Conservation (phyloP, 53 echinoderm and acorn worm species). For the Echinometra lucunter region DNA sequence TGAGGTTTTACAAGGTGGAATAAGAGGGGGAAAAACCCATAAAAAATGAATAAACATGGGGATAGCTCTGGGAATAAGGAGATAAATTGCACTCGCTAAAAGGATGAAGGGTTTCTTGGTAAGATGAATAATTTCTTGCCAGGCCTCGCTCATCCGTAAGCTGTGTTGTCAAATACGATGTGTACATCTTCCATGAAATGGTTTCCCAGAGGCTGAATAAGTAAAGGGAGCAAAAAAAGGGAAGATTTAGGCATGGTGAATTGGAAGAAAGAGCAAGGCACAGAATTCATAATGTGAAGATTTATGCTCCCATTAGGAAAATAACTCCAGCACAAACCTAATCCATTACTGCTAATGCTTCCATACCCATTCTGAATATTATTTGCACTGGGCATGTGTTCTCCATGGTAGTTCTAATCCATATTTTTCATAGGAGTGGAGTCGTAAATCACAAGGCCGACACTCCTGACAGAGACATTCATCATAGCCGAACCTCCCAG, state of each 20-base stretch:
- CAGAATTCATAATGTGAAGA: slow-evolving; percentile 2
- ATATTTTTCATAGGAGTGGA: slow-evolving; percentile 15
- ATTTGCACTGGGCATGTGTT: not conserved
- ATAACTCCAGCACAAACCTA: slow-evolving; percentile 21
- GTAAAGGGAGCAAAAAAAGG: not conserved
- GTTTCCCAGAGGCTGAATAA: not conserved
- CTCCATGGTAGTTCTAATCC: not conserved
- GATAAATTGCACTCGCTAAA: not conserved
- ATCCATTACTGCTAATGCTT: slow-evolving; percentile 12
- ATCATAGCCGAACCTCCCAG: not conserved
- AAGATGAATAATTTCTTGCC: not conserved
- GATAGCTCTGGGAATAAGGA: not conserved
- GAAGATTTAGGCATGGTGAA: not conserved
- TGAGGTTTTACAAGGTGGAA: not conserved
- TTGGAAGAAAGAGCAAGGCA: not conserved
- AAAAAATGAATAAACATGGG: not conserved
- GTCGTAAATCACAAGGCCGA: not conserved
- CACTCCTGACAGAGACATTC: not conserved
- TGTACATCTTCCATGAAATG: not conserved
- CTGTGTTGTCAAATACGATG: not conserved
- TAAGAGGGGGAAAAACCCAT: not conserved
- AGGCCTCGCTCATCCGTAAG: not conserved
- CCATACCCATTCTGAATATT: not conserved
- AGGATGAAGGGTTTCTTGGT: not conserved
- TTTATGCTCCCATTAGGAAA: slow-evolving; percentile 30